Conservation (phyloP, 2,888 invertebrate genomes). For the Yponomeuta cagnagella region DNA sequence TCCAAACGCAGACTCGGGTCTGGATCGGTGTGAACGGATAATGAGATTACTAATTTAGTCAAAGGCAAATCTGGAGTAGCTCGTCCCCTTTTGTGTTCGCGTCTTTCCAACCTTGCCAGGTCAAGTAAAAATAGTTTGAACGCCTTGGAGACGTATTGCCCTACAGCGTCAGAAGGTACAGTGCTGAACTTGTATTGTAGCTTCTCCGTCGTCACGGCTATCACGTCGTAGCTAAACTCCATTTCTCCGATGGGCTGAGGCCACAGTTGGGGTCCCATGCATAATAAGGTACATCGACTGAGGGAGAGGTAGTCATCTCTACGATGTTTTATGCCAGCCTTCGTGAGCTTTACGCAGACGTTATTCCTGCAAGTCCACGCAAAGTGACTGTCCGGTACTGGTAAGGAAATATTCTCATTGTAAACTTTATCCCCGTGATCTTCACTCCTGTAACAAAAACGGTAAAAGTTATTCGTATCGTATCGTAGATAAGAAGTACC, state of each 20-base stretch:
- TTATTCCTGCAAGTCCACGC: background rate
- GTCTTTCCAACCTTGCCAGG: constrained; percentile 59
- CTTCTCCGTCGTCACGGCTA: constrained; percentile 71
- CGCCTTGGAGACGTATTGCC: constrained; percentile 51
- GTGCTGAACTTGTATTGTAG: constrained; percentile 66
- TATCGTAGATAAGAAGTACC: no score
- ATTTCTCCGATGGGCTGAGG: constrained; percentile 84
- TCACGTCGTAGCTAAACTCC: constrained; percentile 74
- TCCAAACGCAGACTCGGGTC: constrained; percentile 76
- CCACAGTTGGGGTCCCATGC: constrained; percentile 83
- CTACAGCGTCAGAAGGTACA: constrained; percentile 44
- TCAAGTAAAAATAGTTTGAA: constrained; percentile 68
- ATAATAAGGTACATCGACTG: constrained; percentile 82
- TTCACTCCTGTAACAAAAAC: no score
- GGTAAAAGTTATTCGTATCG: no score
- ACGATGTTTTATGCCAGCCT: background rate
- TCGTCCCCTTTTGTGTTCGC: constrained; percentile 36
- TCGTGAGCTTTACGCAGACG: background rate
- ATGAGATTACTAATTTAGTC: constrained; percentile 41
- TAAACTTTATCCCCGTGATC: no score
- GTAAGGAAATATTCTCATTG: no score
- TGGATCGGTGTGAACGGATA: constrained; percentile 70
- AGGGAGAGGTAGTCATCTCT: constrained; percentile 53
- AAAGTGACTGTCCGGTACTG: no score
- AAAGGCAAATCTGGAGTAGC: background rate